Percentiles rank a stretch among this genome's conserved stretches.
phyloP scores from a whole-genome alignment of 1,140 invertebrate species.

The Anagrus nilaparvatae region DNA sequence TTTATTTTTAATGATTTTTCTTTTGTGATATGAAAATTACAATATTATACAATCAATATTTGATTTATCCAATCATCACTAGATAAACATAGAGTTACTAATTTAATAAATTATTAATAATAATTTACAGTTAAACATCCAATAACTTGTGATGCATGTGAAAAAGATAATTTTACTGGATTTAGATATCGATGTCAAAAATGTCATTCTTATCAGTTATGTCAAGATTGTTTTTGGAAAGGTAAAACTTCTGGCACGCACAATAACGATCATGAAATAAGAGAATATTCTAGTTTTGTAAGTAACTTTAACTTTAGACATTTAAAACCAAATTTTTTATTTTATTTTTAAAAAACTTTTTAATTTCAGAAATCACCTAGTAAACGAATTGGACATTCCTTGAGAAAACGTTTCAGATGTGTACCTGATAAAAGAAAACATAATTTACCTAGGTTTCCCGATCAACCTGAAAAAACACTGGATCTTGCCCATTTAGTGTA shows the following conservation, averaged over 20 bases:
- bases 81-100: too few relatives aligned
- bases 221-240: constrained; percentile 98
- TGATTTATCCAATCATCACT: too few relatives aligned
- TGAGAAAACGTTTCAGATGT: constrained; percentile 93
- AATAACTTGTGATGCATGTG: constrained; percentile 75
- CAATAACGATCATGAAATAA: constrained; percentile 91
- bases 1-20: too few relatives aligned
- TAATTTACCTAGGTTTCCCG: constrained; percentile 75
- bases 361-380: constrained; percentile 74
- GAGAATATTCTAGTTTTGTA: constrained; percentile 94
- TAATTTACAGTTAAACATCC: constrained; percentile 70
- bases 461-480: constrained; percentile 86
- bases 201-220: constrained; percentile 93
- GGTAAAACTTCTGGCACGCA: constrained; percentile 83
- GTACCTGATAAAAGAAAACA: constrained; percentile 79
- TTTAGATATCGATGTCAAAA: constrained; percentile 96
- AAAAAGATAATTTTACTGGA: constrained; percentile 80
- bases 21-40: too few relatives aligned
- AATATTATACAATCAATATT: too few relatives aligned
- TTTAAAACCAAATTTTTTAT: too few relatives aligned
- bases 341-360: too few relatives aligned
- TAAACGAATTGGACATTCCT: constrained; percentile 85
- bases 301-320: too few relatives aligned
- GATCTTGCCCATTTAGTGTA: constrained; percentile 94
- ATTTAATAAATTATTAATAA: too few relatives aligned